Evolutionary conservation across 2,888 invertebrate genomes (phyloP).

Genomic region (Beris chalybata): DNA sequence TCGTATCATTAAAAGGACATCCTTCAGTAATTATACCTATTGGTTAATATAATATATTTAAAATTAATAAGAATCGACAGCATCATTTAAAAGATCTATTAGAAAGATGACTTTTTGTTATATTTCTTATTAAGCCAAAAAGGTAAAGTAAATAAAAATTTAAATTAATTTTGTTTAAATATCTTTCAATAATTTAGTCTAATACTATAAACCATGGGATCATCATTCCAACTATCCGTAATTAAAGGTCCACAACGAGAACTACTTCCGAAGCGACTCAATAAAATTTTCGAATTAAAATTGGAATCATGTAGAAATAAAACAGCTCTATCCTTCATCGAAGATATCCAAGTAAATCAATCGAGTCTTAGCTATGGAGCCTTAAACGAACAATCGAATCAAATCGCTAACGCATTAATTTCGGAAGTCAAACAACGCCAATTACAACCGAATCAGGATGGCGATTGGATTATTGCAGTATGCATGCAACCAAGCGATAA

Average conservation of each 20-base stretch:
- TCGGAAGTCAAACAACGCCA: slow-evolving; percentile 36
- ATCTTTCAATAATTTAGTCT: not conserved
- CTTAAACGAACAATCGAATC: slow-evolving; percentile 57
- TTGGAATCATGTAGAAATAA: slow-evolving; percentile 59
- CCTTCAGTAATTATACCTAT: too few relatives aligned
- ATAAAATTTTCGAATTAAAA: slow-evolving; percentile 62
- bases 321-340: slow-evolving; percentile 20
- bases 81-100: not conserved
- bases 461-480: slow-evolving; percentile 74
- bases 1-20: too few relatives aligned
- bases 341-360: slow-evolving; percentile 21
- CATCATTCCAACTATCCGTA: slow-evolving; percentile 73
- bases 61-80: not conserved
- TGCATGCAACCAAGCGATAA: slow-evolving; percentile 77
- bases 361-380: slow-evolving; percentile 50
- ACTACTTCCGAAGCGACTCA: slow-evolving; percentile 60
- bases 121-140: too few relatives aligned
- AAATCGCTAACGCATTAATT: slow-evolving; percentile 51
- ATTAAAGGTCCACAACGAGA: slow-evolving; percentile 64
- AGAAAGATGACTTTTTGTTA: too few relatives aligned
- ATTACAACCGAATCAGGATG: slow-evolving; percentile 62
- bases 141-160: too few relatives aligned
- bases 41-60: too few relatives aligned
- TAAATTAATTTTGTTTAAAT: not conserved
- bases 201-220: slow-evolving; percentile 65